Base-by-base conservation (phyloP, 2,113 vertebrate genomes). In the Cricetomys ansorgei region DNA sequence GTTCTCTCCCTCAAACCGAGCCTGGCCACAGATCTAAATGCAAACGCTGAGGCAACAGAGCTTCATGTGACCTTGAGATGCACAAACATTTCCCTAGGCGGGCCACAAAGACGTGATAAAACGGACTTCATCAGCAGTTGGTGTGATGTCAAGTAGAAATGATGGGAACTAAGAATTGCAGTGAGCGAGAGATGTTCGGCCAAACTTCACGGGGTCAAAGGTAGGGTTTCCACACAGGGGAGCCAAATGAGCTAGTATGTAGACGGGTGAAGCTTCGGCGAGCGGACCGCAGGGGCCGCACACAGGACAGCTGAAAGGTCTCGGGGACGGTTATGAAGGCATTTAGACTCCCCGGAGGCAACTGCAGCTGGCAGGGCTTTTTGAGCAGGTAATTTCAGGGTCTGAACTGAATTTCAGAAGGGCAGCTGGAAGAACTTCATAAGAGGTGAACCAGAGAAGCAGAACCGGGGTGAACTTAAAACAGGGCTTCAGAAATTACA, bases 401-500 rank as follows among this genome's bases (percentile, higher is more conserved):
- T 80, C 27, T 80, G 77, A 93, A 80, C 50, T 83, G 19, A 76
- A 96, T 57, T 88, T 88, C 29, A 27, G 31, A 50, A 90, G n/a
- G 21, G 25, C 53, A 70, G 64, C 50, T 67, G 45, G 76, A 55
- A 89, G 53, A 89, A 55, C 34, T 83, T 50, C 79, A 3, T 19
- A 72, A 50, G 27, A 64, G 19, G 76, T 16, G 11, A 16, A 1
- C 69, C 27, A 0, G 9, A 93, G 37, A 89, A 89, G 72, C 17
- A 95, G 84, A 83, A 89, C 77, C 43, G 29, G 19, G 31, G 29
- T 12, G 67, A 53, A 77, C 37, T 43, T 89, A 91, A 91, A 89
- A 86, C 3, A 88, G 50, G 34, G 88, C 76, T 85, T 85, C 59
- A 91, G 65, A 89, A 95, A 93, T 65, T n/a, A 84, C 83, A 57